phyloP scores from a whole-genome alignment of 2,797 vertebrate species.

The Urosaurus nigricauda region DNA sequence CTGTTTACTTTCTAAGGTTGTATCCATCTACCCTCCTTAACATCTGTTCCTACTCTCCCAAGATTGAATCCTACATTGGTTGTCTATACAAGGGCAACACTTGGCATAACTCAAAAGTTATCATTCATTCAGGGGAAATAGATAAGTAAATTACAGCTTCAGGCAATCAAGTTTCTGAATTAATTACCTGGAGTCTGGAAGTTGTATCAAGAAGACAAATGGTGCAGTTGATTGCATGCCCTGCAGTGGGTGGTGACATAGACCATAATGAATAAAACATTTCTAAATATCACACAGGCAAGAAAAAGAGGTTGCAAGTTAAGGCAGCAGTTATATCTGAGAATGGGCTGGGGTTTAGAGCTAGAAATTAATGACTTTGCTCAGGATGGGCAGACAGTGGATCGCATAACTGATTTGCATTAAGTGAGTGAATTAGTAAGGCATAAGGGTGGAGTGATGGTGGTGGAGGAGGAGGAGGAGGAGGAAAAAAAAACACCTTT shows the following conservation, averaged over 20 bases:
- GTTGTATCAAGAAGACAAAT: background rate
- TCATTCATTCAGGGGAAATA: background rate
- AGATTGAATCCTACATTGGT: background rate
- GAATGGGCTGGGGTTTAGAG: background rate
- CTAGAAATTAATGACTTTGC: no score
- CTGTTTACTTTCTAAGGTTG: background rate
- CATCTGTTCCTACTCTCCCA: slow-evolving; percentile 43
- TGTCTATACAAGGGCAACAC: background rate
- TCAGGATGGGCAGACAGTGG: background rate
- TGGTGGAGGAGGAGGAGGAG: background rate
- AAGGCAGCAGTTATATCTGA: background rate
- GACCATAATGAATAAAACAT: background rate
- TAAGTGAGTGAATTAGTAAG: background rate
- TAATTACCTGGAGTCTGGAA: background rate
- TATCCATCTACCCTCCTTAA: background rate
- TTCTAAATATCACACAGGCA: background rate
- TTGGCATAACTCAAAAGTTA: slow-evolving; percentile 7
- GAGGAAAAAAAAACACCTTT: no score
- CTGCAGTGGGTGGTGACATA: background rate
- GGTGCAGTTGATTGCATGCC: background rate
- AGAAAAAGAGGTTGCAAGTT: background rate
- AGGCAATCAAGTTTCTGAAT: slow-evolving; percentile 8
- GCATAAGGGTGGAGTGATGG: no score
- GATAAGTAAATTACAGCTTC: slow-evolving; percentile 28
- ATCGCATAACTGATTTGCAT: background rate